These are phyloP conservation scores for Lobophora halterata DNA, from an alignment of 2,888 invertebrate genomes.

Conservation along the genomic window DNA sequence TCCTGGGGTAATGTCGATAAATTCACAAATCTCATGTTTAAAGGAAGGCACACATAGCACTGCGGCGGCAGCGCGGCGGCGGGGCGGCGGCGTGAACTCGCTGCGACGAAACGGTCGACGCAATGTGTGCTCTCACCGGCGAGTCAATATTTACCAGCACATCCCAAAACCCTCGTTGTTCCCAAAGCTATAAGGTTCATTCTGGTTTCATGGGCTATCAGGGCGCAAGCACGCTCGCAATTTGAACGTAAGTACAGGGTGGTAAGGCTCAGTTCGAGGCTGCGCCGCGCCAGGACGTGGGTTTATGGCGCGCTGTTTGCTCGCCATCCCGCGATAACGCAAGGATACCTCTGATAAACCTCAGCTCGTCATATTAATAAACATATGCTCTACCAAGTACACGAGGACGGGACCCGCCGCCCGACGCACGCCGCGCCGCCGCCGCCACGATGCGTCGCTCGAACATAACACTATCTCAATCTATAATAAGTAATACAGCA, in stretches of 20 bases:
- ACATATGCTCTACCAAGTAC: neutral
- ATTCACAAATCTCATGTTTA: too few relatives aligned
- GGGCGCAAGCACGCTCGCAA: neutral
- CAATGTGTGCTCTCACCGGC: constrained; percentile 16
- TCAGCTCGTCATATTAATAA: constrained; percentile 11
- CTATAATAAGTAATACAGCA: too few relatives aligned
- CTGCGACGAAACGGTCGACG: constrained; percentile 23
- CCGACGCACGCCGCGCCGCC: too few relatives aligned
- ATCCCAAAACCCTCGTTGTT: constrained; percentile 8
- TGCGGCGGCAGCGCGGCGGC: neutral
- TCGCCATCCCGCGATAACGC: constrained; percentile 29
- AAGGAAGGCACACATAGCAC: too few relatives aligned
- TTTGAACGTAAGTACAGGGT: constrained; percentile 1
- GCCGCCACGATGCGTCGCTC: too few relatives aligned
- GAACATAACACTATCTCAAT: too few relatives aligned
- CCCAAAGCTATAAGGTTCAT: neutral
- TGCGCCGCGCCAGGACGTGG: neutral
- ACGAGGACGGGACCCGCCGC: too few relatives aligned
- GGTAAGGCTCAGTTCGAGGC: constrained; percentile 7
- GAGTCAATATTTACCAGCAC: constrained; percentile 12
- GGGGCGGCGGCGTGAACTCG: constrained; percentile 2
- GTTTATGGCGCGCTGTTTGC: constrained; percentile 29
- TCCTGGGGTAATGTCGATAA: too few relatives aligned
- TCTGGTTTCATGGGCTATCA: constrained; percentile 2
- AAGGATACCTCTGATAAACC: constrained; percentile 16